A percentile compares a stretch with the other conserved stretches of the same genome.
Conservation (phyloP, 2,113 vertebrate genomes). For the Myrmophylax atrothorax region DNA sequence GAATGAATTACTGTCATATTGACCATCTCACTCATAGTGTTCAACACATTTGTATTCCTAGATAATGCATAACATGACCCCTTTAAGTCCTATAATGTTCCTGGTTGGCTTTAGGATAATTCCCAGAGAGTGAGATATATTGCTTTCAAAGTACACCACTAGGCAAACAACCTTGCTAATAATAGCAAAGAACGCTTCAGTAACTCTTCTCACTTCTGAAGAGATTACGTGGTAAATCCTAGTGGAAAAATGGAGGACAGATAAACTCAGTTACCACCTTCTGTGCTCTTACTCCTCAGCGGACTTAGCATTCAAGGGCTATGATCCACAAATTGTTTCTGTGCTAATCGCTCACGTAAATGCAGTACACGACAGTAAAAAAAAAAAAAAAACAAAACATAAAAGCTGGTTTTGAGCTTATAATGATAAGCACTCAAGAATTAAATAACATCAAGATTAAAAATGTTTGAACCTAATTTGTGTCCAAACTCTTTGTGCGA, state of each 20-base stretch:
- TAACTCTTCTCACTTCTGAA: neutral
- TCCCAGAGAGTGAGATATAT: neutral
- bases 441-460: constrained; percentile 48
- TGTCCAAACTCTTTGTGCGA: constrained; percentile 1
- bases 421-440: constrained; percentile 21
- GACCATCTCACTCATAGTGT: neutral
- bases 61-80: neutral
- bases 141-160: neutral
- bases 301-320: neutral
- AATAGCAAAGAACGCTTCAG: neutral
- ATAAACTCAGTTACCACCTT: neutral
- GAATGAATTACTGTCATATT: neutral
- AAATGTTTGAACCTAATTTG: constrained; percentile 18
- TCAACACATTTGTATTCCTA: neutral
- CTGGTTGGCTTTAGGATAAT: neutral
- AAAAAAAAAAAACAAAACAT: constrained; percentile 9
- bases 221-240: neutral
- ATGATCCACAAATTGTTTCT: neutral
- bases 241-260: neutral
- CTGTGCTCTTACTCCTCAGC: neutral
- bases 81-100: neutral
- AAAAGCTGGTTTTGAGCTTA: neutral
- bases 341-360: neutral
- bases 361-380: neutral
- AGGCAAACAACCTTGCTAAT: neutral